Conservation (phyloP, 1,140 invertebrate species). For the Dolichoris vasculosae region DNA sequence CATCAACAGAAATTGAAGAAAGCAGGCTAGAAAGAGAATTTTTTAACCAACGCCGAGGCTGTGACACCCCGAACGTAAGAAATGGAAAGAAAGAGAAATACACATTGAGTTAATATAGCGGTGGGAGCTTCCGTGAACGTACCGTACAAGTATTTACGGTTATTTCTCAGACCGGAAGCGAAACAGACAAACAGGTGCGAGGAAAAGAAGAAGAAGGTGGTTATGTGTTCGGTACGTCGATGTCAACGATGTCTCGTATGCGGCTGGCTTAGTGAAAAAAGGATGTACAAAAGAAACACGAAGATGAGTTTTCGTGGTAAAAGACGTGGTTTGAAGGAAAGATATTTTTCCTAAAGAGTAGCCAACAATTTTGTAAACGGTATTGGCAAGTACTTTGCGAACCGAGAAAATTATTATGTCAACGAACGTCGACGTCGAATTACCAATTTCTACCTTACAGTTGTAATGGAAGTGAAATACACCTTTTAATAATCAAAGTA, state of each 20-base stretch:
- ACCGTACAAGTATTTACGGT: conserved; percentile 35
- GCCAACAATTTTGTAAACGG: conserved; percentile 14
- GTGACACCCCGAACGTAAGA: neutral
- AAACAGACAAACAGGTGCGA: conserved; percentile 40
- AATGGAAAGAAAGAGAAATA: neutral
- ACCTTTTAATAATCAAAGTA: too few species aligned
- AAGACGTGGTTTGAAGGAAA: neutral
- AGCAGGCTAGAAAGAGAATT: conserved; percentile 18
- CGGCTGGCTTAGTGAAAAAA: conserved; percentile 10
- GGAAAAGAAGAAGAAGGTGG: neutral
- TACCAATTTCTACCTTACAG: neutral
- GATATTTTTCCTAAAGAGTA: conserved; percentile 15
- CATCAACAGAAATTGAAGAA: neutral
- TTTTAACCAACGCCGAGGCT: neutral
- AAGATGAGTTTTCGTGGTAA: conserved; percentile 24
- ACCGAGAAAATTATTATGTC: neutral
- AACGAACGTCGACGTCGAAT: neutral
- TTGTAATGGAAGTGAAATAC: too few species aligned
- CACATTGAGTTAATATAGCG: neutral
- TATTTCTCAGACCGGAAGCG: conserved; percentile 35
- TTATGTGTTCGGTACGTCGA: conserved; percentile 12
- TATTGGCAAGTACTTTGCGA: neutral
- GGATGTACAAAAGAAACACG: neutral
- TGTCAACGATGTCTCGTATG: neutral
- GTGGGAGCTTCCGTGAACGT: neutral